Base-by-base conservation (phyloP, 2,888 invertebrate genomes). In the Lapara coniferarum region DNA sequence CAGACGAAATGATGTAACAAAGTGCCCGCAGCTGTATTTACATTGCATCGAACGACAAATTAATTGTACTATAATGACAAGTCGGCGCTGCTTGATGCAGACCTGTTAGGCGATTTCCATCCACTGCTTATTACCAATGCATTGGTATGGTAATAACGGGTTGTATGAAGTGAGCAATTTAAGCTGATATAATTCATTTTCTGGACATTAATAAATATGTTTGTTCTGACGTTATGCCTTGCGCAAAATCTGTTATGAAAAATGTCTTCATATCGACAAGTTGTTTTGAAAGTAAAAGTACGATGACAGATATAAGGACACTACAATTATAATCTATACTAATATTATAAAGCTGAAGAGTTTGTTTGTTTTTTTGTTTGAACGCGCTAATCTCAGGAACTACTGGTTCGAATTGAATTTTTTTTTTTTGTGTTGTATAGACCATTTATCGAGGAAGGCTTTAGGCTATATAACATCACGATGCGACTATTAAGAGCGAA, bases 11-110 rank as follows among this genome's bases (percentile, higher is more conserved):
- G 56, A 49, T 49, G 55, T 72, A 78, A 78, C 79, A 75, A 75
- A 77, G 75, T 71, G 84, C 81, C 81, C 70, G 77, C 76, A 82
- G 87, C 82, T 77, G 82, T 86, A 81, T 85, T 88, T 84, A 81
- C 84, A 82, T 83, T 81, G 81, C 79, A 73, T 69, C 75, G 79
- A 81, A 84, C 81, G 86, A 88, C 89, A 85, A 85, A 88, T 90
- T 90, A 90, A 90, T 90, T 85, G 86, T 80, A 79, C 78, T 73
- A 74, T 90, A 90, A 91, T 91, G 87, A 90, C 85, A 88, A 85
- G 87, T 74, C 86, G 85, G 85, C 81, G 80, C 73, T 74, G 75
- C 74, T 75, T 76, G 74, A 13, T 63, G 63, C 19, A 49, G 56
- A 72, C 44, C 71, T 72, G 71, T 80, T 80, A 79, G 74, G 78